Evolutionary conservation across 2,888 invertebrate genomes (phyloP).

Genomic region (Eupithecia subumbrata): DNA sequence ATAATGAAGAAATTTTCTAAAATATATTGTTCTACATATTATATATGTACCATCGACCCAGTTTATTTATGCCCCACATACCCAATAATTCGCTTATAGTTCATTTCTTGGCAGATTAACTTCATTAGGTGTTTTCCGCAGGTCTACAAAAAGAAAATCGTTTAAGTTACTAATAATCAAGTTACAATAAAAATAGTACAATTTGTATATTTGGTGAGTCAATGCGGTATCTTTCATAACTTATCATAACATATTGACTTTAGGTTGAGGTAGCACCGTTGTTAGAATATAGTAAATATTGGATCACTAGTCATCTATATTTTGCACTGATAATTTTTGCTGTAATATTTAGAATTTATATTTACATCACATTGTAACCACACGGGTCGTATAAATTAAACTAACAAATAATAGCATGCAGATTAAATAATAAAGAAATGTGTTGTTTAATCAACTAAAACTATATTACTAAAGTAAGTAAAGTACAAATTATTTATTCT

Average conservation of each 20-base stretch:
- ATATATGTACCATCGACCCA: background rate
- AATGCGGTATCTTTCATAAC: slow-evolving; percentile 29
- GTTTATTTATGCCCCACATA: background rate
- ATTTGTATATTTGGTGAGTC: slow-evolving; percentile 70
- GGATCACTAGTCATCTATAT: background rate
- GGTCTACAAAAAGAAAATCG: slow-evolving; percentile 73
- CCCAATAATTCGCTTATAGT: background rate
- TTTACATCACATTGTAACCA: background rate
- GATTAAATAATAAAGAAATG: background rate
- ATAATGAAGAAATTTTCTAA: background rate
- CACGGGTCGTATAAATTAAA: background rate
- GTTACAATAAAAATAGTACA: slow-evolving; percentile 60
- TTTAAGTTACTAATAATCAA: slow-evolving; percentile 69
- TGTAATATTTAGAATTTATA: background rate
- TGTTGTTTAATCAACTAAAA: background rate
- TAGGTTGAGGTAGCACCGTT: slow-evolving; percentile 35
- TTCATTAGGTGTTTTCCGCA: slow-evolving; percentile 62
- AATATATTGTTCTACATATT: background rate
- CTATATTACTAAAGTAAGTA: no score
- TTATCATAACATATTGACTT: background rate
- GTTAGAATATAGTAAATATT: slow-evolving; percentile 17
- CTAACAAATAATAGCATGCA: slow-evolving; percentile 3
- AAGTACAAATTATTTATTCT: no score
- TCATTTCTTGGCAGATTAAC: background rate
- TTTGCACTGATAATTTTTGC: background rate